Evolutionary conservation across 2,113 vertebrate species (phyloP).

Genomic region (Caracal caracal): DNA sequence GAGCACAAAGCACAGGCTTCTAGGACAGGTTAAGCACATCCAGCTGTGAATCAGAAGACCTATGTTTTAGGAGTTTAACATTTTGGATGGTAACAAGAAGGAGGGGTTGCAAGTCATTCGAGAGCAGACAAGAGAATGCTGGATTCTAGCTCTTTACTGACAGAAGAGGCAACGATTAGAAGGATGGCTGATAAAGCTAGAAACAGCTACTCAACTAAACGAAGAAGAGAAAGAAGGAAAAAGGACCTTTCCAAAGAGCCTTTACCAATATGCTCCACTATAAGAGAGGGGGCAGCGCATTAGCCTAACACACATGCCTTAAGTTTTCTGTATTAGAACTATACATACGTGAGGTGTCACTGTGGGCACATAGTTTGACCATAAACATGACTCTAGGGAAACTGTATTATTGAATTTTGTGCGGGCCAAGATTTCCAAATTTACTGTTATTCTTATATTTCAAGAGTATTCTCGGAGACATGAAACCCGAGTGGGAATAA

Average conservation of each 20-base stretch:
- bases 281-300: background rate
- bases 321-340: background rate
- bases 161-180: background rate
- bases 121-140: background rate
- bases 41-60: slow-evolving; percentile 79
- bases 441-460: background rate
- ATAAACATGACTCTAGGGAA: background rate
- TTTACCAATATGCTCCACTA: background rate
- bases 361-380: background rate
- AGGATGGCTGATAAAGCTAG: background rate
- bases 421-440: background rate
- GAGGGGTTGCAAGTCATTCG: background rate
- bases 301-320: background rate
- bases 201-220: slow-evolving; percentile 55
- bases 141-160: slow-evolving; percentile 24
- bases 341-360: background rate
- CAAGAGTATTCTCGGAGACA: background rate
- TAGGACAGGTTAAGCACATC: slow-evolving; percentile 78
- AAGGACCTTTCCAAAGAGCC: slow-evolving; percentile 14
- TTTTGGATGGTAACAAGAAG: slow-evolving; percentile 72
- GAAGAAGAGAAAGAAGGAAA: background rate
- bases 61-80: slow-evolving; percentile 70
- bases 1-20: slow-evolving; percentile 81
- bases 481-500: background rate
- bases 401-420: background rate